These are phyloP conservation scores for Stenchaetothrips biformis DNA, from an alignment of 2,888 invertebrate species.

Conservation along the genomic window DNA sequence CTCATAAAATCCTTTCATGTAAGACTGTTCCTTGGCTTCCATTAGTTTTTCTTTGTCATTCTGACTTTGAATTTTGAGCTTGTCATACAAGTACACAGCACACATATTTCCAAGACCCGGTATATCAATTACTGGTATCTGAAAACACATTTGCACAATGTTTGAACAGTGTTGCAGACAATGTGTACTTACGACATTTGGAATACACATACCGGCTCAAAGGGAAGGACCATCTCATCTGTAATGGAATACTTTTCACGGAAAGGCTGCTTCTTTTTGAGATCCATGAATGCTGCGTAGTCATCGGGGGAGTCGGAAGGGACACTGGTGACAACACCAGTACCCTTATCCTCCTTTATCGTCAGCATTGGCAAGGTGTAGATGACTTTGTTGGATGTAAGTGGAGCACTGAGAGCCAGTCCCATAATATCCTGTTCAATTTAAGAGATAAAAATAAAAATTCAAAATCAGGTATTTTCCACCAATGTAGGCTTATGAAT, in stretches of 20 bases:
- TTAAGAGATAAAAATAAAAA: constrained; percentile 27
- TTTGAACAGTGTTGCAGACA: constrained; percentile 32
- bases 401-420: constrained; percentile 73
- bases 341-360: constrained; percentile 96
- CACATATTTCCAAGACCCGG: constrained; percentile 82
- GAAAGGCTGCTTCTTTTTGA: constrained; percentile 87
- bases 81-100: constrained; percentile 78
- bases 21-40: constrained; percentile 94
- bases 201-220: constrained; percentile 47
- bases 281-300: constrained; percentile 88
- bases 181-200: constrained; percentile 11
- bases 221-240: constrained; percentile 73
- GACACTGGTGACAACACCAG: constrained; percentile 95
- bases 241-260: constrained; percentile 86
- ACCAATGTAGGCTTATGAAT: constrained; percentile 24
- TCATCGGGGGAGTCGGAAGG: constrained; percentile 99
- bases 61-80: constrained; percentile 93
- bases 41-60: constrained; percentile 91
- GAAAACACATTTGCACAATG: constrained; percentile 29
- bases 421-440: constrained; percentile 68
- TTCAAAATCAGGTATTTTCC: constrained; percentile 28
- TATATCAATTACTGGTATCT: constrained; percentile 83
- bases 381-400: constrained; percentile 75
- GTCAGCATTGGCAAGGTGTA: constrained; percentile 97
- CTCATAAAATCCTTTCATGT: constrained; percentile 93